Evolutionary conservation across 1,140 invertebrate genomes (phyloP), one percentile per base, ranked within the genome.

Genomic region (Gryllus bimaculatus): DNA sequence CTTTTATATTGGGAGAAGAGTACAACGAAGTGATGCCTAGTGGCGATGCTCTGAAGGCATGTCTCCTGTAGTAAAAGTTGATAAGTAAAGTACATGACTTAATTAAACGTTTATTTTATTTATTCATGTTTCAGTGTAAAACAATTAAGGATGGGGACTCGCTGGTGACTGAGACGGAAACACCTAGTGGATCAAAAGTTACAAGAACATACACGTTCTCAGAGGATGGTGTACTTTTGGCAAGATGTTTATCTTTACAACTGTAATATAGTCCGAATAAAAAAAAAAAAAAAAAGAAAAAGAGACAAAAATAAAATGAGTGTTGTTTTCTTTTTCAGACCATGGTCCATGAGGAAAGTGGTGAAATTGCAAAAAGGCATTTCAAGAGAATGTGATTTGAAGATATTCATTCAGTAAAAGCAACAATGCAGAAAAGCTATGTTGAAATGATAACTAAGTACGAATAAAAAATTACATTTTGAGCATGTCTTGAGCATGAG

Each of bases 161-260:
- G 84, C 81, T 90, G 8, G 81, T 88, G 21, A 90, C 87, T 49
- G 82, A 86, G 73, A 90, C 88, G 73, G 83, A 86, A 26, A 86
- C 86, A 21, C 85, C 87, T 78, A 86, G 89, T 79, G 87, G 86
- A 7, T 85, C 83, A 10, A 88, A 88, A 84, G 85, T 87, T 81
- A 84, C 83, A n/a, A 84, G 89, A 77, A 87, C 86, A 79, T 91
- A 90, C 81, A 84, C 87, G 74, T 88, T 90, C 82, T 87, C 83
- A 78, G 88, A 90, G 79, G 87, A 88, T 26, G 87, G 87, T 81
- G 85, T 89, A 82, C 82, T 89, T 81, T 82, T 91, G 83, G 90
- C 91, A 86, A 87, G 87, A 87, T 81, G 49, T 73, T 39, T 39
- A 5, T 1, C 26, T 39, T 39, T 39, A 5, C 26, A 39, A 39